Evolutionary conservation across 1,140 invertebrate species (phyloP).

Genomic region (Babylonia areolata): DNA sequence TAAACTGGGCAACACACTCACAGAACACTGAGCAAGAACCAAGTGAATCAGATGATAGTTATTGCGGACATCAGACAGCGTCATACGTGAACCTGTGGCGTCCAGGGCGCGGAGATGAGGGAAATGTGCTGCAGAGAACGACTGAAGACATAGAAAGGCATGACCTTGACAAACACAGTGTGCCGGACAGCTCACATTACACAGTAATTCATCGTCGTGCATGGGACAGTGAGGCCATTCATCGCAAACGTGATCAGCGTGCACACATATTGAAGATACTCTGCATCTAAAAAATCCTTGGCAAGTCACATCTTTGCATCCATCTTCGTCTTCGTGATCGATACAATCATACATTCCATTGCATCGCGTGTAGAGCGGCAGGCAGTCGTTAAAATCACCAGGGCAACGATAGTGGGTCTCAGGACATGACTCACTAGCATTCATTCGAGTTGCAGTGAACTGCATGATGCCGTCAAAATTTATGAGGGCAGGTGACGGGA

Average conservation of each 20-base stretch:
- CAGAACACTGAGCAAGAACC: neutral
- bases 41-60: neutral
- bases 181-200: slow-evolving; percentile 17
- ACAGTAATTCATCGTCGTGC: slow-evolving; percentile 19
- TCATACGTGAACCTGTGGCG: too few species aligned
- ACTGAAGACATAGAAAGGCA: neutral
- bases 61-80: neutral
- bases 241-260: neutral
- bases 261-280: slow-evolving; percentile 12
- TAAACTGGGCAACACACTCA: neutral
- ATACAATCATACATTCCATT: slow-evolving; percentile 36
- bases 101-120: neutral
- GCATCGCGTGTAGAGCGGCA: slow-evolving; percentile 26
- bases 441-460: too few species aligned
- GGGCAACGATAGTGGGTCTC: neutral
- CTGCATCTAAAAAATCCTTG: slow-evolving; percentile 32
- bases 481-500: neutral
- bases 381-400: neutral
- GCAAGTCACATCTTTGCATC: slow-evolving; percentile 3
- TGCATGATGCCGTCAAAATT: neutral
- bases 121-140: neutral
- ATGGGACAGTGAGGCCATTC: slow-evolving; percentile 9
- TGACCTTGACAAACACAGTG: slow-evolving; percentile 13
- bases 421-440: neutral
- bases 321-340: slow-evolving; percentile 22